Evolutionary conservation across 2,888 invertebrate genomes (phyloP).

Genomic region (Cheilosia pagana): DNA sequence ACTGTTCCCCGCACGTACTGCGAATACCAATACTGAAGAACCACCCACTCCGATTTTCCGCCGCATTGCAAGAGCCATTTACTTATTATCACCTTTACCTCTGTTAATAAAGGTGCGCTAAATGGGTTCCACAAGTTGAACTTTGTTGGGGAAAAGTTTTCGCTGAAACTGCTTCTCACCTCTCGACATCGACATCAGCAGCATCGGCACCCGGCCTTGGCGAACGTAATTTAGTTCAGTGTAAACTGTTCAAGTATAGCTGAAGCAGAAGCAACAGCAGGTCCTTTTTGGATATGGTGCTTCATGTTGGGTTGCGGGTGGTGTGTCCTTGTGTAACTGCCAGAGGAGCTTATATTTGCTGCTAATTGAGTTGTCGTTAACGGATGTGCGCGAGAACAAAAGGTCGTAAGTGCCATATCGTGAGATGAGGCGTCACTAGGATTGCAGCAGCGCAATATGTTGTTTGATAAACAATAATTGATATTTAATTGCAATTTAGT

Average conservation of each 20-base stretch:
- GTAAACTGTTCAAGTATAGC: conserved; percentile 41
- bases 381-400: conserved; percentile 67
- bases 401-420: conserved; percentile 23
- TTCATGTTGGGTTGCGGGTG: conserved; percentile 1
- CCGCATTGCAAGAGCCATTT: conserved; percentile 69
- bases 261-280: conserved; percentile 45
- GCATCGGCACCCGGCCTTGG: not conserved
- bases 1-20: not conserved
- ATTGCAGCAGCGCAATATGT: conserved; percentile 47
- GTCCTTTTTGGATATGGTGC: conserved; percentile 29
- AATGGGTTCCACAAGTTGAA: conserved; percentile 66
- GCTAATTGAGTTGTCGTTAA: conserved; percentile 74
- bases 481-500: conserved; percentile 64
- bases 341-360: conserved; percentile 51
- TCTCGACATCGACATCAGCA: not conserved
- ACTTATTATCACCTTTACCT: conserved; percentile 65
- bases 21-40: conserved; percentile 34
- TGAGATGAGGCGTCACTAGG: conserved; percentile 11
- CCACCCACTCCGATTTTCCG: conserved; percentile 49
- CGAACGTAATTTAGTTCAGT: conserved; percentile 60
- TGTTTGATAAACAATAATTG: conserved; percentile 68
- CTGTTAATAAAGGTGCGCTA: conserved; percentile 57
- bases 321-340: conserved; percentile 2
- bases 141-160: conserved; percentile 59
- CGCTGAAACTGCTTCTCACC: conserved; percentile 1